phyloP scores from a whole-genome alignment of 2,113 vertebrate genomes.

The Perognathus longimembris region DNA sequence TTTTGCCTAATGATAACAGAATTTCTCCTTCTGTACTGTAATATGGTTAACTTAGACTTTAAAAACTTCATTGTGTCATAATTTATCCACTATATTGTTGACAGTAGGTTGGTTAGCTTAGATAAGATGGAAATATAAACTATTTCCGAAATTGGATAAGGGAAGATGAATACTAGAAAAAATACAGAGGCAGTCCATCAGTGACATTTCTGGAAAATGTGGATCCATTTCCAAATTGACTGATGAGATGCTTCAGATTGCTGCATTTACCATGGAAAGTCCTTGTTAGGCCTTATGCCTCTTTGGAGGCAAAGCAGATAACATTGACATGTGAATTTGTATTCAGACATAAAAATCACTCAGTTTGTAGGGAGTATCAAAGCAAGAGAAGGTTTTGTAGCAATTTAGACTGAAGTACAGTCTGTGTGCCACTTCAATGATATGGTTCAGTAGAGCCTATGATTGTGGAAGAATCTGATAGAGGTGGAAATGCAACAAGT shows the following conservation, averaged over 20 bases:
- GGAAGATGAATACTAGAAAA: background rate
- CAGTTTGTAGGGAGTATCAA: background rate
- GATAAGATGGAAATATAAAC: background rate
- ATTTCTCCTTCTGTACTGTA: background rate
- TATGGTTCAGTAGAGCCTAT: background rate
- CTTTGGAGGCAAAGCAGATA: background rate
- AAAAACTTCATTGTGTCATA: background rate
- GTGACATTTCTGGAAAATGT: background rate
- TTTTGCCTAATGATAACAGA: too few species aligned
- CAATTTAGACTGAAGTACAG: background rate
- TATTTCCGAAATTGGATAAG: background rate
- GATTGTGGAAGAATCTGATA: background rate
- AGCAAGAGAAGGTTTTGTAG: background rate
- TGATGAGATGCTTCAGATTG: background rate
- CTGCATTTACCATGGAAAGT: too few species aligned
- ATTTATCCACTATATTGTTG: background rate
- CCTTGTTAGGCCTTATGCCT: fast-evolving
- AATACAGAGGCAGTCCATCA: background rate
- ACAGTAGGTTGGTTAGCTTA: background rate
- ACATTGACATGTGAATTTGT: background rate
- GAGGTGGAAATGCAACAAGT: background rate
- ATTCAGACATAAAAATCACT: background rate
- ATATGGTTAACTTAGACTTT: background rate
- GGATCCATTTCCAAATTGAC: background rate
- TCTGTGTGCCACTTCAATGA: too few species aligned